Evolutionary conservation across 2,113 vertebrate species (phyloP).

Genomic region (Ifrita kowaldi): DNA sequence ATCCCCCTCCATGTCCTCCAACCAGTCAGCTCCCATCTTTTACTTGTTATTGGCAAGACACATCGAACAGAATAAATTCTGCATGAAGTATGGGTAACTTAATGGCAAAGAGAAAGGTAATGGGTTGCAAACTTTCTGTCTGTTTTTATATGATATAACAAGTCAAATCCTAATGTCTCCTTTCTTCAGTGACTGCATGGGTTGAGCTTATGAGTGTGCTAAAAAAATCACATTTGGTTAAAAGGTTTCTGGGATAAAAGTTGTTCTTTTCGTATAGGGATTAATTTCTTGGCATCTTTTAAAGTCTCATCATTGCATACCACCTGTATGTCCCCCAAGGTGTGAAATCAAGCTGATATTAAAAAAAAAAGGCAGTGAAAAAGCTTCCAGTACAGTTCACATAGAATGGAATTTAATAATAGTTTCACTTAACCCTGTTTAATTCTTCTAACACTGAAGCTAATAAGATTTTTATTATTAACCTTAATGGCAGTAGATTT

Average conservation of each 20-base stretch:
- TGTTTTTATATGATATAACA: conserved; percentile 35
- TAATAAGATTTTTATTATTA: background rate
- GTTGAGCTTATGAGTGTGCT: background rate
- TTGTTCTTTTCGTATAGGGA: background rate
- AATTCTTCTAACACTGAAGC: background rate
- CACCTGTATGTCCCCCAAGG: background rate
- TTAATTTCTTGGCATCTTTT: background rate
- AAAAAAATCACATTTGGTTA: background rate
- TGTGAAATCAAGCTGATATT: background rate
- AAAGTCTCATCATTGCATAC: background rate
- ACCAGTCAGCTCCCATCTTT: conserved; percentile 90
- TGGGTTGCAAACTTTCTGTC: conserved; percentile 70
- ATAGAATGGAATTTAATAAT: background rate
- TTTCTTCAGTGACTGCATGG: background rate
- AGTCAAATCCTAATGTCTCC: background rate
- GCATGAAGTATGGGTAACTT: conserved; percentile 88
- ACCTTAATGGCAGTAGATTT: background rate
- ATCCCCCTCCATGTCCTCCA: conserved; percentile 87
- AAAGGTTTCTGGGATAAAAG: background rate
- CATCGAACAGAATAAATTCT: conserved; percentile 82
- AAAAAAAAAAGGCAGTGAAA: background rate
- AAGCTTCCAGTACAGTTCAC: background rate
- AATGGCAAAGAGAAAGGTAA: conserved; percentile 90
- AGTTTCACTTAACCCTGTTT: background rate
- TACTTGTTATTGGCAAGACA: conserved; percentile 89